A percentile compares a stretch with the other conserved stretches of the same genome.
phyloP scores from a whole-genome alignment of 1,140 invertebrate species.

The Pseudobourletiella spinata region DNA sequence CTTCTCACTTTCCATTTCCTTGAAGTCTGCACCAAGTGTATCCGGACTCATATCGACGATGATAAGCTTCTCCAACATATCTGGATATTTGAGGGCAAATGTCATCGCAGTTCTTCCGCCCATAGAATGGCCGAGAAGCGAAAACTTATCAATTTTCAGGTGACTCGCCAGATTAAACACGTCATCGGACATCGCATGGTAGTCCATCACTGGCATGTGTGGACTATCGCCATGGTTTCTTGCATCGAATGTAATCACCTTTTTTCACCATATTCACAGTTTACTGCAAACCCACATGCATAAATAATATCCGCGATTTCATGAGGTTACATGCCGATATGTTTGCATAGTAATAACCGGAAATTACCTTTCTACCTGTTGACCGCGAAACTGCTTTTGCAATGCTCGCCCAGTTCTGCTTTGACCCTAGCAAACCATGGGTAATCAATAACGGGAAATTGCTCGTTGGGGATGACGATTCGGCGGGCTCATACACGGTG shows the following conservation, averaged over 20 bases:
- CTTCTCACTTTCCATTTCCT: slow-evolving; percentile 10
- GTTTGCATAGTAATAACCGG: background rate
- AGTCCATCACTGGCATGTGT: slow-evolving; percentile 60
- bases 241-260: slow-evolving; percentile 71
- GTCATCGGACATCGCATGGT: slow-evolving; percentile 63
- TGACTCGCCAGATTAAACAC: slow-evolving; percentile 54
- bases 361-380: slow-evolving; percentile 52
- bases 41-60: slow-evolving; percentile 79
- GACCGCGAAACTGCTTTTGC: slow-evolving; percentile 60
- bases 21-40: too few relatives aligned
- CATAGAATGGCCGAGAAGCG: slow-evolving; percentile 81
- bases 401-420: slow-evolving; percentile 72
- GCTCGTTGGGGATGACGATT: too few relatives aligned
- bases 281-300: background rate
- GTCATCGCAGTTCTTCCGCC: slow-evolving; percentile 77
- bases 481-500: too few relatives aligned
- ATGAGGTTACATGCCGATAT: background rate
- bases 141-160: slow-evolving; percentile 51
- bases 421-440: slow-evolving; percentile 78
- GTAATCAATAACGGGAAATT: slow-evolving; percentile 68
- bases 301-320: background rate
- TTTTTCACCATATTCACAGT: background rate
- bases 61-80: slow-evolving; percentile 65
- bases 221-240: slow-evolving; percentile 88
- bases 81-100: slow-evolving; percentile 60